Conservation (phyloP, 2,888 invertebrate species). For the Ichneumon xanthorius region DNA sequence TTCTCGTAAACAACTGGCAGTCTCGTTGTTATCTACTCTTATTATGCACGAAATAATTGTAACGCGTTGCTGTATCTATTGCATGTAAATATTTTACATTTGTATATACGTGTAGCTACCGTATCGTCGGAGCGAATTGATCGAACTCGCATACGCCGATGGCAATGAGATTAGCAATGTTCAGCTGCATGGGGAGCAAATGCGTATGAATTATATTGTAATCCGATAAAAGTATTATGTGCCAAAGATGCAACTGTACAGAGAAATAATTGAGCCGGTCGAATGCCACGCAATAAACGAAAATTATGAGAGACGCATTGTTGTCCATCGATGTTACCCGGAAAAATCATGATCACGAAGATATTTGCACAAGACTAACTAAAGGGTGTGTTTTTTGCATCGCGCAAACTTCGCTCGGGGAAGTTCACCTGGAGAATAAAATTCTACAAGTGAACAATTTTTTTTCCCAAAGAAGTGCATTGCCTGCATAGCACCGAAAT, state of each 20-base stretch:
- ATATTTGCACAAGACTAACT: neutral
- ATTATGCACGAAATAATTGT: slow-evolving; percentile 7
- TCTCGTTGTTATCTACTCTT: neutral
- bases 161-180: slow-evolving; percentile 8
- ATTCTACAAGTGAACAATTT: too few species aligned
- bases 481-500: too few species aligned
- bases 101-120: slow-evolving; percentile 42
- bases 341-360: neutral
- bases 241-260: slow-evolving; percentile 64
- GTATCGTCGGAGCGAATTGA: neutral
- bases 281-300: slow-evolving; percentile 34
- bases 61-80: slow-evolving; percentile 10
- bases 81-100: slow-evolving; percentile 55
- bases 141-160: neutral
- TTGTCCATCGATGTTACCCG: neutral
- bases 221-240: slow-evolving; percentile 59
- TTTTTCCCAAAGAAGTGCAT: too few species aligned
- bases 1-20: neutral
- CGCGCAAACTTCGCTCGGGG: neutral
- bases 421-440: neutral
- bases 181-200: slow-evolving; percentile 7
- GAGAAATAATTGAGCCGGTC: slow-evolving; percentile 40
- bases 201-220: slow-evolving; percentile 19
- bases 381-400: neutral
- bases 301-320: slow-evolving; percentile 6